Evolutionary conservation across 2,888 invertebrate genomes (phyloP).

Genomic region (Agrotis clavis): DNA sequence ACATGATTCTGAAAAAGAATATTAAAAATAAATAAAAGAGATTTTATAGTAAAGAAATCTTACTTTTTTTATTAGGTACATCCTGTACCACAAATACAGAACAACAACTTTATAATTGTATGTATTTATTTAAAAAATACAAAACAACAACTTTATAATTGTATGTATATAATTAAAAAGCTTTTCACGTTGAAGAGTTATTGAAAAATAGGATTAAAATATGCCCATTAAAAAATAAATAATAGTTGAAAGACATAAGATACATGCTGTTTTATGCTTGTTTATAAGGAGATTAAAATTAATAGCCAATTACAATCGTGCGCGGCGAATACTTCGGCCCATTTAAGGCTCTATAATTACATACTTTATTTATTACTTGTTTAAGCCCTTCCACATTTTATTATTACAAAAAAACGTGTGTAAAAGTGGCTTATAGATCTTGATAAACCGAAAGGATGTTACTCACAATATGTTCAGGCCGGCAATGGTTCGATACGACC

Average conservation of each 20-base stretch:
- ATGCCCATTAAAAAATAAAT: constrained; percentile 9
- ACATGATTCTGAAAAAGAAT: not conserved
- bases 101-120: too few relatives aligned
- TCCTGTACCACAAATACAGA: too few relatives aligned
- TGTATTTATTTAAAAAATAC: too few relatives aligned
- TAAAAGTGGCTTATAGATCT: constrained; percentile 4
- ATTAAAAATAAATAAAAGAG: not conserved
- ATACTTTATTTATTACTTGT: constrained; percentile 34
- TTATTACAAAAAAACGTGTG: constrained; percentile 12
- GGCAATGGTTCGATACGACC: too few relatives aligned
- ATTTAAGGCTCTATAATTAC: constrained; percentile 48
- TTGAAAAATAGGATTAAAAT: not conserved
- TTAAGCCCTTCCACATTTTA: constrained; percentile 33
- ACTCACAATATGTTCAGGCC: not conserved
- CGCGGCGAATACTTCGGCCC: constrained; percentile 34
- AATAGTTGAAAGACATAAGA: constrained; percentile 4
- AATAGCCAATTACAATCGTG: constrained; percentile 37
- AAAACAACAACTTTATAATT: too few relatives aligned
- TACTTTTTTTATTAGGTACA: not conserved
- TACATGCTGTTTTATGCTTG: constrained; percentile 24
- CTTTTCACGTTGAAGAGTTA: not conserved
- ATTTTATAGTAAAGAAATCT: too few relatives aligned
- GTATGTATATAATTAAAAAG: too few relatives aligned
- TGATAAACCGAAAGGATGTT: constrained; percentile 13
- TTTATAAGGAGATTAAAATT: constrained; percentile 47